Base-by-base conservation (phyloP, 2,797 vertebrate genomes). In the Centroberyx gerrardi region DNA sequence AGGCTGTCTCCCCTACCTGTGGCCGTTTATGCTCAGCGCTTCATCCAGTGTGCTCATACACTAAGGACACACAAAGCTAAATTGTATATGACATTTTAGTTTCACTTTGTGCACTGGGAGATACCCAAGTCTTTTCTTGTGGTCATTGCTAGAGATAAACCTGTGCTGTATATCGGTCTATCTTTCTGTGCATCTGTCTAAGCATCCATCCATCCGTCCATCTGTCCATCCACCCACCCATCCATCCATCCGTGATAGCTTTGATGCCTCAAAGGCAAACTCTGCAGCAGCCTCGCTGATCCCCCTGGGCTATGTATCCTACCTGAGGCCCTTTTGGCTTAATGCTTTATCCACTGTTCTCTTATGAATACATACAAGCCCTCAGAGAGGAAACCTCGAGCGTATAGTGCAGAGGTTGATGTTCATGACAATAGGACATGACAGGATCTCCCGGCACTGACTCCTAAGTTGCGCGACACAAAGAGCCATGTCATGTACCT, bases 371-470 rank as follows among this genome's bases (percentile, higher is more conserved):
- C 81, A 81, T 46, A 81, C 74, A 76, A 83, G 78, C 73, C 80
- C 76, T 84, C 14, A 17, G 87, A 87, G 76, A 79, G 74, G 64
- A 85, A 85, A 84, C 71, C 72, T 86, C 68, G 53, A 78, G 76
- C 79, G 59, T 77, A 31, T 40, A 81, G 83, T 76, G 78, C 78
- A 88, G 75, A 62, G 89, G 85, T 67, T 87, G 89, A 88, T 90
- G 87, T 90, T 89, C 72, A 78, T 49, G 59, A 90, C 86, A 89
- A 90, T 78, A 71, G 75, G 68, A 91, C 87, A 88, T 86, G 91
- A 90, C 89, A 89, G 84, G 55, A 83, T 90, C 70, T 84, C 74
- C 75, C 27, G 31, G 70, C 72, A 49, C 61, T 44, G 75, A 82
- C 82, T 87, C 55, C 69, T n/a, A 81, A 83, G 83, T 90, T 62